These are phyloP conservation scores for Bombus waltoni DNA, from an alignment of 1,140 invertebrate species.

Conservation along the genomic window DNA sequence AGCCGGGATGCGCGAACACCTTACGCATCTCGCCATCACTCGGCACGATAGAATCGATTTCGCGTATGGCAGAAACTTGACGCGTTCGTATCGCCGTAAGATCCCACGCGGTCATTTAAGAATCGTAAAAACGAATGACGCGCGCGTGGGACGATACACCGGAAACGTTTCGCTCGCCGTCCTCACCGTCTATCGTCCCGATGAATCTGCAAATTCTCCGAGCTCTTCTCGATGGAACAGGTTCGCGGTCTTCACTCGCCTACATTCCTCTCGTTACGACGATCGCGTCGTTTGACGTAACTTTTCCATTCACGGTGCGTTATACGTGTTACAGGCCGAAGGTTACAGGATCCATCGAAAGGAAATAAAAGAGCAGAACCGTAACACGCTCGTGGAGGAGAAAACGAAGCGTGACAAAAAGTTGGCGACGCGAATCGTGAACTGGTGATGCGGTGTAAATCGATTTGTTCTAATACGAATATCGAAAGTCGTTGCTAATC, in stretches of 20 bases:
- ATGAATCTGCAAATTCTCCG: constrained; percentile 50
- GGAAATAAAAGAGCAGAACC: not conserved
- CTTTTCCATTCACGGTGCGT: not conserved
- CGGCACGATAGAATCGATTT: not conserved
- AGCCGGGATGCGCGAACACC: too few relatives aligned
- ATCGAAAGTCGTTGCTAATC: not conserved
- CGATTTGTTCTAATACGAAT: not conserved
- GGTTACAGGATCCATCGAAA: not conserved
- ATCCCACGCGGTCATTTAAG: not conserved
- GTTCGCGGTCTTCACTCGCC: constrained; percentile 46
- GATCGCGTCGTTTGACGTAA: constrained; percentile 26
- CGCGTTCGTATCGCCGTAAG: not conserved
- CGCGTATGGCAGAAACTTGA: not conserved
- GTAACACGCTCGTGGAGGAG: not conserved
- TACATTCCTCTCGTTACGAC: constrained; percentile 34
- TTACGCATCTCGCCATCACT: not conserved
- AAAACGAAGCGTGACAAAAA: not conserved
- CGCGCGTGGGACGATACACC: constrained; percentile 20
- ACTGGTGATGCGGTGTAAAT: not conserved
- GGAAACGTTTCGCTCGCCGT: constrained; percentile 6
- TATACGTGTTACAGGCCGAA: not conserved
- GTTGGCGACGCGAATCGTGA: not conserved
- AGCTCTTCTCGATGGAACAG: constrained; percentile 42
- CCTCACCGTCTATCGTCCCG: not conserved
- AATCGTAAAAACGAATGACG: constrained; percentile 1